Evolutionary conservation across 2,888 invertebrate species (phyloP).

Genomic region (Metopia argyrocephala): DNA sequence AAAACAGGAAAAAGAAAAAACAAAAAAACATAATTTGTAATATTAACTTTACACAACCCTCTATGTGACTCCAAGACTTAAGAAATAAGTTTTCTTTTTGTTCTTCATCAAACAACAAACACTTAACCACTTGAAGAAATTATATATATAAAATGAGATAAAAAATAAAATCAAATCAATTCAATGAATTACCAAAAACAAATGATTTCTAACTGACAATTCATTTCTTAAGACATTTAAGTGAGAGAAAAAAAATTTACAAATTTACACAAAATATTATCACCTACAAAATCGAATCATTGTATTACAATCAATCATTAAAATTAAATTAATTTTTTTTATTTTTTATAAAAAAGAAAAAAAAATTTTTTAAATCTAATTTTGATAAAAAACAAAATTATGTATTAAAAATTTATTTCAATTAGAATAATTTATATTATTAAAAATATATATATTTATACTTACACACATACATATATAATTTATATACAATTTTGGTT

Average conservation of each 20-base stretch:
- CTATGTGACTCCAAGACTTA: too few species aligned
- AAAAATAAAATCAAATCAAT: too few species aligned
- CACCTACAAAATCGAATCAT: conserved; percentile 15
- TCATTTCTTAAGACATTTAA: not conserved
- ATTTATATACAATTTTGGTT: conserved; percentile 7
- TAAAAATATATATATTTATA: conserved; percentile 4
- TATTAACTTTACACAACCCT: too few species aligned
- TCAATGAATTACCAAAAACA: not conserved
- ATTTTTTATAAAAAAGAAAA: conserved; percentile 2
- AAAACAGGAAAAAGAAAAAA: not conserved
- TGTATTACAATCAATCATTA: conserved; percentile 27
- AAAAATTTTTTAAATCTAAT: conserved; percentile 31
- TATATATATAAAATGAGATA: too few species aligned
- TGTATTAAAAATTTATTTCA: conserved; percentile 6
- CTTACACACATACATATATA: not conserved
- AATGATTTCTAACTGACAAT: not conserved
- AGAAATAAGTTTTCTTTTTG: too few species aligned
- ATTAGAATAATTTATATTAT: conserved; percentile 45
- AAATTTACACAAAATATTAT: conserved; percentile 39
- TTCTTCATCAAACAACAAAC: too few species aligned
- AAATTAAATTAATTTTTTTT: not conserved
- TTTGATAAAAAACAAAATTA: conserved; percentile 24
- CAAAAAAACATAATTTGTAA: too few species aligned
- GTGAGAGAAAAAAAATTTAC: conserved; percentile 18
- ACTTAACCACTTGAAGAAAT: too few species aligned